Evolutionary conservation across 2,113 vertebrate genomes (phyloP).

Genomic region (Barnardius zonarius): DNA sequence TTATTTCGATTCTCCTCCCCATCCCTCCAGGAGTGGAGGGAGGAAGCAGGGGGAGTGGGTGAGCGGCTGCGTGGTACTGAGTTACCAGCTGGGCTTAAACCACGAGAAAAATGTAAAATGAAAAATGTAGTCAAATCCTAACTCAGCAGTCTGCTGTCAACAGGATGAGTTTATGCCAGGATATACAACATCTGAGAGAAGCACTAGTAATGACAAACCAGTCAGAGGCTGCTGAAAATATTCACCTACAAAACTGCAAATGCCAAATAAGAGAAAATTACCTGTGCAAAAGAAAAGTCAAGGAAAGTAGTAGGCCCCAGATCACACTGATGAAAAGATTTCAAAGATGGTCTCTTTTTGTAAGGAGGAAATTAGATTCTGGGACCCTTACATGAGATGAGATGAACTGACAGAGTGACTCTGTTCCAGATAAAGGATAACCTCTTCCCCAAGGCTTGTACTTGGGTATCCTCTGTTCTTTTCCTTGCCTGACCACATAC

Average conservation of each 20-base stretch:
- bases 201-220: not conserved
- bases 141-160: not conserved
- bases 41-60: too few relatives aligned
- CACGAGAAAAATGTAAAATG: too few relatives aligned
- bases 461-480: not conserved
- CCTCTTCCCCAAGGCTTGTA: not conserved
- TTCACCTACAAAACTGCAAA: not conserved
- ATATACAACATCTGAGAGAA: not conserved
- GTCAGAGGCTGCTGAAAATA: not conserved
- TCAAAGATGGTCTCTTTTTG: not conserved
- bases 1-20: too few relatives aligned
- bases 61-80: too few relatives aligned
- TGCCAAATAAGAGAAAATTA: not conserved
- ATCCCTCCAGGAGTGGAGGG: too few relatives aligned
- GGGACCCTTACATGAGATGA: not conserved
- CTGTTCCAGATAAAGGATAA: not conserved
- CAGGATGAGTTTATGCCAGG: not conserved
- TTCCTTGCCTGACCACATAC: not conserved
- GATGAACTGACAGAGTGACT: not conserved
- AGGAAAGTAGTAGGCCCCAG: not conserved
- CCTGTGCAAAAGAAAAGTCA: not conserved
- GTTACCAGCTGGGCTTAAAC: too few relatives aligned
- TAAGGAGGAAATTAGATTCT: not conserved
- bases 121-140: not conserved
- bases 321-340: not conserved